Percentiles rank a stretch among this genome's conserved stretches.
phyloP scores from a whole-genome alignment of 2,888 invertebrate genomes.

The Odontothrips loti region DNA sequence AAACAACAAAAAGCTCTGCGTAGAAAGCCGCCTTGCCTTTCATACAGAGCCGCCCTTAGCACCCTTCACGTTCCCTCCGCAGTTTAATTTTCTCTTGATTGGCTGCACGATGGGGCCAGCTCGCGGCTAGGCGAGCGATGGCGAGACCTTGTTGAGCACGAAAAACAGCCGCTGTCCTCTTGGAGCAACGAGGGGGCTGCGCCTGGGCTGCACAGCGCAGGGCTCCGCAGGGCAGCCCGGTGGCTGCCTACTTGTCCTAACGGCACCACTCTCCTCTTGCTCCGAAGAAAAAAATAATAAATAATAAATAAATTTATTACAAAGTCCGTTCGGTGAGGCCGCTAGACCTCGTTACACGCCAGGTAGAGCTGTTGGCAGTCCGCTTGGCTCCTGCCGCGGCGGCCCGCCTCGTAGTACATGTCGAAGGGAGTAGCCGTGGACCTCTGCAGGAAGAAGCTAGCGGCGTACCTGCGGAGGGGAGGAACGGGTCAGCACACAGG shows the following conservation, averaged over 20 bases:
- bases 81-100: too few relatives aligned
- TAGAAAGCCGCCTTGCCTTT: too few relatives aligned
- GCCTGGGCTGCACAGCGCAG: too few relatives aligned
- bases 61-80: too few relatives aligned
- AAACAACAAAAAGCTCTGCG: too few relatives aligned
- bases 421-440: slow-evolving; percentile 61
- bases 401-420: slow-evolving; percentile 76
- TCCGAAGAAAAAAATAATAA: background rate
- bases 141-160: too few relatives aligned
- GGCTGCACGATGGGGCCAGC: too few relatives aligned
- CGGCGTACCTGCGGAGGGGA: slow-evolving; percentile 64
- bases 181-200: too few relatives aligned
- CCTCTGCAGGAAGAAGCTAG: slow-evolving; percentile 77
- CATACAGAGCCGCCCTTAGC: too few relatives aligned
- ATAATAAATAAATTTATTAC: slow-evolving; percentile 20
- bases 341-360: slow-evolving; percentile 83
- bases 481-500: background rate
- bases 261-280: background rate
- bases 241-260: background rate
- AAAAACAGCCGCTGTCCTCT: too few relatives aligned
- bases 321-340: slow-evolving; percentile 20
- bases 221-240: too few relatives aligned
- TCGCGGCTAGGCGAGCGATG: too few relatives aligned
- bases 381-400: slow-evolving; percentile 78
- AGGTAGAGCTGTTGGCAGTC: slow-evolving; percentile 81